Evolutionary conservation across 2,888 invertebrate species (phyloP), one percentile per base, ranked within the genome.

Genomic region (Leptopilina syphax): DNA sequence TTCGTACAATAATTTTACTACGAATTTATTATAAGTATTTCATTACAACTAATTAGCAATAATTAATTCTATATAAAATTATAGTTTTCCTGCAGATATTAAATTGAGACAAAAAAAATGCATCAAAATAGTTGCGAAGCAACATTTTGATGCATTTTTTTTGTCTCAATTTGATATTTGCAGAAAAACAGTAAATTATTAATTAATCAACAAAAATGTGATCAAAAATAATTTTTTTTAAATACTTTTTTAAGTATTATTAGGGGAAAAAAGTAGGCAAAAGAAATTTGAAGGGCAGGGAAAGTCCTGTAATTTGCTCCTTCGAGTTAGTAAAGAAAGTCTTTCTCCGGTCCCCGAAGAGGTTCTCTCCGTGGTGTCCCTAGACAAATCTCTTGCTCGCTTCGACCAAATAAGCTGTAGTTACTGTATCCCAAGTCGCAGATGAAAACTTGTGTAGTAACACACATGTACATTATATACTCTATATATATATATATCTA

Each of bases 341-440:
- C 57, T 57, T 50, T 34, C 34, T 34, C 34, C 13, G 34, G 57
- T 81, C 83, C 83, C 81, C 50, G 66, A 83, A 82, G 81, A 81
- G 79, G 79, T 79, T 79, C 79, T 79, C 79, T 76, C 57, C 60
- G 68, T 47, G 57, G 57, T 68, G 76, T 78, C 77, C 24, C 73
- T 27, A 50, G 47, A 18, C 79, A 67, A 73, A 73, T 73, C 73
- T 73, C 73, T 73, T 73, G 54, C 63, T 50, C 77, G 44, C 65
- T 77, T 77, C 47, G 12, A 44, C 13, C 10, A 65, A 50, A 57
- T 54, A 67, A 67, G 18, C 50, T 13, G 13, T 67, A 67, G 77
- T 77, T 65, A 65, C 67, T 34, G 54, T 13, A 57, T 73, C 73
- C 57, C 73, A 73, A 57, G 34, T 73, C 73, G 57, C 73, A 54